Base-by-base conservation (phyloP, 2,797 vertebrate species). In the Pseudopleuronectes americanus region DNA sequence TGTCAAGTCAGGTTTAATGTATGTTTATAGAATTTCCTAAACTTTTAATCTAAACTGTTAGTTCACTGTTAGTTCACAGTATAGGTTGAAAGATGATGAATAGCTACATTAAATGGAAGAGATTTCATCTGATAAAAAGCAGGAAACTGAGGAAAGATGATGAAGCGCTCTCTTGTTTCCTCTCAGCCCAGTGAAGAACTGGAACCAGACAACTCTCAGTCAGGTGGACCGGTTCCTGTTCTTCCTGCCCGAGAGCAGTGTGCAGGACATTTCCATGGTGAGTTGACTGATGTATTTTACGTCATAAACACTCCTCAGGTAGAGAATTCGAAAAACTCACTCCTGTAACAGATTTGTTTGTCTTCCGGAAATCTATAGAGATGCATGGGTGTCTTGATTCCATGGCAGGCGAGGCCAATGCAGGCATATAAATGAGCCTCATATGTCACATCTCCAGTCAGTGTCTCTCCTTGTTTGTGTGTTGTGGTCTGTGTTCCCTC, bases 191-290 rank as follows among this genome's bases (percentile, higher is more conserved):
- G 85, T 90, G 1, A 60, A 80, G 59, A 84, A 43, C 66, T 96
- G 95, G 95, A 94, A 86, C 53, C 71, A 87, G 52, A 74, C 81
- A 10, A 94, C 84, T 1, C 73, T 95, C 54, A 91, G 87, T 71
- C 92, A 93, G 74, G 84, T 95, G 64, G 93, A 84, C 58, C 81
- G 94, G 2, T 93, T 96, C 57, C 54, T 95, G 41, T 93, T 95
- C 83, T 96, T 95, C 83, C 88, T 96, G 51, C 84, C 93, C 6
- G 22, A 43, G 1, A 52, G 83, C 16, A 79, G 16, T n/a, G 81
- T 96, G 65, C 83, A 92, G 77, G 67, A 88, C 43, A 88, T 96
- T 72, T 76, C 93, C 14, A 28, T 6, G 57, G 95, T 96, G 84
- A 74, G 89, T 72, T 64, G 4, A 13, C 21, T 17, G 13, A 33